Base-by-base conservation (phyloP, 2,797 vertebrate genomes). In the Pseudochirops corinnae region DNA sequence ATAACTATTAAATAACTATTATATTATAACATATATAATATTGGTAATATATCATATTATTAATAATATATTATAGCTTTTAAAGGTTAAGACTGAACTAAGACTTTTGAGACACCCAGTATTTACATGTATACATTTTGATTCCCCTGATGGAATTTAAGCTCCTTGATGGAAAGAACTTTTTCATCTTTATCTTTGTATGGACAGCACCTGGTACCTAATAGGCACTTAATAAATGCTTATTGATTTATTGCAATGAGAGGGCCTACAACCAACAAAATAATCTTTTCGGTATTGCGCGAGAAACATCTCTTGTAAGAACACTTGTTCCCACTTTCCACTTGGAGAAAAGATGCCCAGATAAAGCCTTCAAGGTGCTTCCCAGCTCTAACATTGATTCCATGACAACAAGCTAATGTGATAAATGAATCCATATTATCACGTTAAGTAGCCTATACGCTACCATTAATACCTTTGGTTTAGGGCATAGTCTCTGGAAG, bases 391-490 rank as follows among this genome's bases (percentile, higher is more conserved):
- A 87, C 39, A 11, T 87, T 87, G 74, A 87, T 46, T 87, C 74
- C 74, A 87, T 87, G 74, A 87, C 74, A 87, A 50, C 39, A 50
- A 9, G 39, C 39, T 87, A 50, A 87, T 50, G 39, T 87, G 74
- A 87, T 87, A 87, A 87, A 87, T 87, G 74, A 87, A 87, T 87
- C 21, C 39, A 50, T 87, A 39, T 87, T 87, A 87, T 87, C 74
- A 1, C 26, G 10, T 50, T 87, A 87, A 87, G 39, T 87, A 50
- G 74, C 74, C 74, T 50, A 87, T 87, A 39, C 26, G 39, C 74
- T 87, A 87, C 39, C 74, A 82, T 82, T 82, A 82, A 82, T 82
- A 46, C 74, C 74, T 87, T 87, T 87, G 39, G 74, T 87, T 87
- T 87, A 87, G 74, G 39, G 74, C 74, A 87, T 87, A 1, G 1